These are phyloP conservation scores for Trichechus manatus DNA, from an alignment of 2,113 vertebrate genomes.

Conservation along the genomic window DNA sequence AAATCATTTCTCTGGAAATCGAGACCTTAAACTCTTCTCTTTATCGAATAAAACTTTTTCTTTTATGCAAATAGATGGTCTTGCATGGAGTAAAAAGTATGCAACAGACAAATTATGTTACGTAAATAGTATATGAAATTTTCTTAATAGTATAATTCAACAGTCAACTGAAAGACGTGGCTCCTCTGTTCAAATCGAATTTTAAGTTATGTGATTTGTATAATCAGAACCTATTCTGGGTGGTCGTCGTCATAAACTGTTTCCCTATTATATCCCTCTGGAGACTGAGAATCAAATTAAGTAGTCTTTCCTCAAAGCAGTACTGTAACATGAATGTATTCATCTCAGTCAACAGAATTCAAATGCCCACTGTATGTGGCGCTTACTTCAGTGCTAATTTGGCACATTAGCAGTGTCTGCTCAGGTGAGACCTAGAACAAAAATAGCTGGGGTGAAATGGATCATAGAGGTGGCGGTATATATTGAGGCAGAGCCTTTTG, in stretches of 20 bases:
- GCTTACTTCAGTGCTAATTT: neutral
- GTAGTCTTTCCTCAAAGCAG: constrained; percentile 55
- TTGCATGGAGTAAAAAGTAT: constrained; percentile 56
- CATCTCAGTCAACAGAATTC: constrained; percentile 59
- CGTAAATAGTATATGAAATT: neutral
- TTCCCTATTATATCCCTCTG: constrained; percentile 46
- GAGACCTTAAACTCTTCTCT: constrained; percentile 55
- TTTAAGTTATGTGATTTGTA: constrained; percentile 32
- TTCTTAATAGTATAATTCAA: constrained; percentile 17
- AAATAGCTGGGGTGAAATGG: neutral
- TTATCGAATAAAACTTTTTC: constrained; percentile 45
- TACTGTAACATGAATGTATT: constrained; percentile 66
- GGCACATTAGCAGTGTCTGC: constrained; percentile 46
- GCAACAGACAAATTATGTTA: constrained; percentile 9
- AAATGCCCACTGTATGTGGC: neutral
- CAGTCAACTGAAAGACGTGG: constrained; percentile 35
- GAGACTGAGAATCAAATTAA: constrained; percentile 65
- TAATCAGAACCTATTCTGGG: neutral
- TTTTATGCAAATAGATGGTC: constrained; percentile 52
- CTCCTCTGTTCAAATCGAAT: constrained; percentile 28
- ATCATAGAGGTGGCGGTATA: neutral
- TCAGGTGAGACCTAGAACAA: constrained; percentile 62
- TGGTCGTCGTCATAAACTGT: neutral
- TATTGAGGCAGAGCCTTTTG: constrained; percentile 47
- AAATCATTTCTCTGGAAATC: constrained; percentile 59